Percentiles rank a stretch among this genome's conserved stretches.
These are phyloP conservation scores for Nestor notabilis DNA, from an alignment of 2,113 vertebrate genomes.

Conservation along the genomic window DNA sequence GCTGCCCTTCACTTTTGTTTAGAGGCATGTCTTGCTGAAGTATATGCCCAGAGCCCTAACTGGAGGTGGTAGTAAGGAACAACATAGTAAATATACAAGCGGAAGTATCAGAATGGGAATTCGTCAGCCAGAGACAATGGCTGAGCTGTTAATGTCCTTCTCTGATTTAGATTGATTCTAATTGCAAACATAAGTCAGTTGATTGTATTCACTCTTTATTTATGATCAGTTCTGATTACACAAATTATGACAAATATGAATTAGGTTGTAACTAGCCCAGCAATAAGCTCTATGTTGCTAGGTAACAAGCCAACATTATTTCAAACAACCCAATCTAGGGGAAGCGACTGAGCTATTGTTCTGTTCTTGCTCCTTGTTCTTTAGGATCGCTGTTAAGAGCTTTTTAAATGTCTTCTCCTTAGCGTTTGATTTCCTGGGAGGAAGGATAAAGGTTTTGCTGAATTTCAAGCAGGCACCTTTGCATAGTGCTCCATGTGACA, in stretches of 20 bases:
- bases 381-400: conserved; percentile 25
- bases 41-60: background rate
- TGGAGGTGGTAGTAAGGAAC: background rate
- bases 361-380: conserved; percentile 8
- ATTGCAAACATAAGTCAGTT: conserved; percentile 77
- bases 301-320: conserved; percentile 75
- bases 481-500: background rate
- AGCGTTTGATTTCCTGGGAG: background rate
- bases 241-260: conserved; percentile 83
- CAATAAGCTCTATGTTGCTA: conserved; percentile 79
- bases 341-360: conserved; percentile 44
- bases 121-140: conserved; percentile 33
- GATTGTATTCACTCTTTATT: conserved; percentile 78
- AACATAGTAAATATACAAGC: conserved; percentile 13
- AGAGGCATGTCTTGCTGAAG: background rate
- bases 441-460: background rate
- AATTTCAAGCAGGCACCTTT: background rate
- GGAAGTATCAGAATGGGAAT: conserved; percentile 45
- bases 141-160: conserved; percentile 58
- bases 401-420: conserved; percentile 10
- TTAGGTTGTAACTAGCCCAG: conserved; percentile 70
- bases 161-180: conserved; percentile 75
- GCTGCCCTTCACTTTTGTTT: background rate
- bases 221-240: conserved; percentile 80
- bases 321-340: conserved; percentile 44